Percentiles rank a stretch among this genome's conserved stretches.
Evolutionary conservation across 53 echinoderm and acorn worm species (phyloP).

Genomic region (Patiria pectinifera): DNA sequence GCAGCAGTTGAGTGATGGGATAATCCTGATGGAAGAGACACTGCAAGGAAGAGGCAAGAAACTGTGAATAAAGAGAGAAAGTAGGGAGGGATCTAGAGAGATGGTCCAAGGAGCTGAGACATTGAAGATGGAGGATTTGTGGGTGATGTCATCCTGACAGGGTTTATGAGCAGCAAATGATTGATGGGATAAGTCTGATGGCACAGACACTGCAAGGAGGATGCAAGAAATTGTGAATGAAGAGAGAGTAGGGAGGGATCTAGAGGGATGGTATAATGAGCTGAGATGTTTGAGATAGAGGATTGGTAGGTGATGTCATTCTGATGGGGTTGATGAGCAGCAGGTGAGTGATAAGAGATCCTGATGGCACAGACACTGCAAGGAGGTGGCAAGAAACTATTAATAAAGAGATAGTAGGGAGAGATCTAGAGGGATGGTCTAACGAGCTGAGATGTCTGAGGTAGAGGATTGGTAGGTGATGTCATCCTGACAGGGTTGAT

Average conservation of each 20-base stretch:
- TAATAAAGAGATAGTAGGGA: neutral
- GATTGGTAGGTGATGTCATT: slow-evolving; percentile 45
- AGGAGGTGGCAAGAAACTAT: neutral
- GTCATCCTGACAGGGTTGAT: slow-evolving; percentile 38
- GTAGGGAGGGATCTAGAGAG: neutral
- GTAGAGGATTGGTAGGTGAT: slow-evolving; percentile 36
- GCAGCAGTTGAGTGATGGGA: too few species aligned
- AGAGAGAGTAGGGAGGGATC: neutral
- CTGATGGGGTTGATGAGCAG: neutral
- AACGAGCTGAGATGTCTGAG: slow-evolving; percentile 6
- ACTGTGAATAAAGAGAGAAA: neutral
- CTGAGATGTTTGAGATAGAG: slow-evolving; percentile 48
- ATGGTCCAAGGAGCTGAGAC: neutral
- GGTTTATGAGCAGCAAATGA: neutral
- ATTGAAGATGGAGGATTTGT: slow-evolving; percentile 24
- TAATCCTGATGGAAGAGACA: too few species aligned
- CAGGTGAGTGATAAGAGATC: slow-evolving; percentile 13
- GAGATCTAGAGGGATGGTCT: neutral
- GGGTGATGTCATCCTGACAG: slow-evolving; percentile 43
- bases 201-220: neutral
- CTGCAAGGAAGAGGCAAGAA: neutral
- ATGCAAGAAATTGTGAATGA: neutral
- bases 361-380: neutral
- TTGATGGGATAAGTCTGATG: neutral
- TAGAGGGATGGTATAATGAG: slow-evolving; percentile 44